Percentiles rank a stretch among this genome's conserved stretches.
These are phyloP conservation scores for Phymatocera aterrima DNA, from an alignment of 2,888 invertebrate genomes.

Conservation along the genomic window DNA sequence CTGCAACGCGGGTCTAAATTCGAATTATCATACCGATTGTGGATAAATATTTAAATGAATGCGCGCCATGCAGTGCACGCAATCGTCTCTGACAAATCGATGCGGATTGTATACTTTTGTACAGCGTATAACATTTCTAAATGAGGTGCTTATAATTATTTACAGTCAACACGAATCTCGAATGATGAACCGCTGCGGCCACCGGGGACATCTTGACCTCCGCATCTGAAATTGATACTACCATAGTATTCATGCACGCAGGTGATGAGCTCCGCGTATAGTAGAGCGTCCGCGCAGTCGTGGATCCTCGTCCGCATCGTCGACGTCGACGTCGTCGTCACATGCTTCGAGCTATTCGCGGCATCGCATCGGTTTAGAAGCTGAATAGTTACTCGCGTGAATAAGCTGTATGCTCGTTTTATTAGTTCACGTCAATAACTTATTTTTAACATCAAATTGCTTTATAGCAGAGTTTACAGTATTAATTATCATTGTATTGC, in stretches of 20 bases:
- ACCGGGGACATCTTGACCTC: no score
- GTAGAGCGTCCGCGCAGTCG: slow-evolving; percentile 7
- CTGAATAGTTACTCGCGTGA: background rate
- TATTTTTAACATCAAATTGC: background rate
- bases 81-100: no score
- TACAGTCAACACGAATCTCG: no score
- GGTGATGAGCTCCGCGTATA: background rate
- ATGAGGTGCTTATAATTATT: no score
- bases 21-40: no score
- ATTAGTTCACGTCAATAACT: background rate
- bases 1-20: no score
- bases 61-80: no score
- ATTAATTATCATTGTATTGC: background rate
- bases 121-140: no score
- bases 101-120: no score
- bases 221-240: background rate
- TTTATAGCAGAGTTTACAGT: no score
- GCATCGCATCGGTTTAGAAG: background rate
- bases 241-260: background rate
- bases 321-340: slow-evolving; percentile 22
- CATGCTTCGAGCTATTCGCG: background rate
- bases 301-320: slow-evolving; percentile 9
- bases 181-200: no score
- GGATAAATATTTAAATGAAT: no score
- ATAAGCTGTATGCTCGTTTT: background rate